Base-by-base conservation (phyloP, 2,797 vertebrate genomes). In the Protosalanx chinensis region DNA sequence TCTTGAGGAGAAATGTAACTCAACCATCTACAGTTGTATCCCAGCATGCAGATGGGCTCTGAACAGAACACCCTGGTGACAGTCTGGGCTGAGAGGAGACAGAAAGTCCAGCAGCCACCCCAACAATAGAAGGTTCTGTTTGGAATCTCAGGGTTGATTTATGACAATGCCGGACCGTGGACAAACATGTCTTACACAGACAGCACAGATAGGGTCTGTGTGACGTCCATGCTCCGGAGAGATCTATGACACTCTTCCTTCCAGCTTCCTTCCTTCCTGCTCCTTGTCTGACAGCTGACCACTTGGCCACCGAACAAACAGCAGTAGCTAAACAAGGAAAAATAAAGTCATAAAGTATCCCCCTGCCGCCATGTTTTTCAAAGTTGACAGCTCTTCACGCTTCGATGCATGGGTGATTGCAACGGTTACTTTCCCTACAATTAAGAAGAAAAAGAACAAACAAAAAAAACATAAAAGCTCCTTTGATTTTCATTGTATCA, bases 261-360 rank as follows among this genome's bases (percentile, higher is more conserved):
- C 88, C 84, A 85, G 77, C 83, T 84, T 80, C 81, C 82, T 84
- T 82, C 77, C 81, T 80, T 77, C 62, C 79, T 69, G 73, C 82
- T 84, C 84, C 32, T 83, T 58, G 64, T 81, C 76, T 85, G 64
- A 72, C 68, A 74, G 32, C 51, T 13, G 35, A 59, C 71, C 41
- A 69, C 68, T 86, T 89, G 87, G 80, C 81, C 74, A 64, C 18
- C 80, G 81, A 90, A 88, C 84, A 91, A 90, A 90, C 82, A 86
- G 68, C 74, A 85, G 68, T 73, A 83, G 53, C 33, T 70, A 51
- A 29, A 78, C 27, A 63, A 53, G 57, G 32, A n/a, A 56, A 16
- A 56, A 16, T n/a, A 56, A 56, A 56, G 51, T 56, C n/a, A 46
- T 46, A 46, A 46, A 46, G 12, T 46, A 46, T 3, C 10, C 41